These are phyloP conservation scores for Sitta carolinensis DNA, from an alignment of 2,797 vertebrate species.

Conservation along the genomic window DNA sequence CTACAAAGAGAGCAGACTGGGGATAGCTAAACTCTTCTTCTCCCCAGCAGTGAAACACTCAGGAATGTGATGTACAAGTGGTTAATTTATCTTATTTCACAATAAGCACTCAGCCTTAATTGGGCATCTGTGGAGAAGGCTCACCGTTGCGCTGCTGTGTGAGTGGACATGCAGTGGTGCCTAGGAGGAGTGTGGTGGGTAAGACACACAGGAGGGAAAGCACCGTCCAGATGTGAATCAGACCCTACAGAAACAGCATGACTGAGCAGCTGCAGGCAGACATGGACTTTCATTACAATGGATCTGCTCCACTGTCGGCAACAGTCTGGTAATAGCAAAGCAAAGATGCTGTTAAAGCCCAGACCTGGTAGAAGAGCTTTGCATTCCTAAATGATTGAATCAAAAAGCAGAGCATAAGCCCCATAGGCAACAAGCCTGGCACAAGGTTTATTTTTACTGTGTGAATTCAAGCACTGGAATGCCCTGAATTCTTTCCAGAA, in stretches of 20 bases:
- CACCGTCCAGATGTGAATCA: not conserved
- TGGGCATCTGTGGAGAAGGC: not conserved
- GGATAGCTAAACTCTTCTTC: not conserved
- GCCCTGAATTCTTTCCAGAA: conserved; percentile 7
- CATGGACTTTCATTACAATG: not conserved
- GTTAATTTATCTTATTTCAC: not conserved
- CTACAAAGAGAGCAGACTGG: not conserved
- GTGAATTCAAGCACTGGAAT: conserved; percentile 25
- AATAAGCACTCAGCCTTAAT: not conserved
- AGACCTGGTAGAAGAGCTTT: not conserved
- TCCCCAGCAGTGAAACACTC: not conserved
- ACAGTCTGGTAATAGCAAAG: not conserved
- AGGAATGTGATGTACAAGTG: not conserved
- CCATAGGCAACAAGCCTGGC: not conserved
- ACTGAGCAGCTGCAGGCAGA: not conserved
- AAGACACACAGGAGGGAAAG: not conserved
- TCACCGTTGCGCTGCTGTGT: not conserved
- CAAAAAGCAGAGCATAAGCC: conserved; percentile 11
- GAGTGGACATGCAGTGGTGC: not conserved
- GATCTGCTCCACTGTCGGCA: not conserved
- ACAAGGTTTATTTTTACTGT: conserved; percentile 28
- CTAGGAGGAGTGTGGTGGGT: not conserved
- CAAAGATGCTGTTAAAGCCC: not conserved
- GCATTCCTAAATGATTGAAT: conserved; percentile 25
- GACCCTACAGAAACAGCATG: not conserved